Evolutionary conservation across 2,113 vertebrate genomes (phyloP).

Genomic region (Gila orcuttii): DNA sequence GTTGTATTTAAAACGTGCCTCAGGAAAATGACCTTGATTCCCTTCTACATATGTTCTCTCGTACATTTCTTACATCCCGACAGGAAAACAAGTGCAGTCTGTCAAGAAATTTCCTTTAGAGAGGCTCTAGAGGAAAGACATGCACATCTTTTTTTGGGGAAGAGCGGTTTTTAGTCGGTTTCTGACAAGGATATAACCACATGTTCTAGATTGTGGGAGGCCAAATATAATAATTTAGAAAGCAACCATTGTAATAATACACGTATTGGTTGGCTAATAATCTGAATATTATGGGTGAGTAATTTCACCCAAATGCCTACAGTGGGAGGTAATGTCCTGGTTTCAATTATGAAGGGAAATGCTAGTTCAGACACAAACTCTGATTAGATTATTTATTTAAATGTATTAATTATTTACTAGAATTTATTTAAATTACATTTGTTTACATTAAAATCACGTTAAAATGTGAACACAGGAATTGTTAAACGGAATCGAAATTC

Average conservation of each 20-base stretch:
- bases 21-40: slow-evolving; percentile 4
- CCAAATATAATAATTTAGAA: background rate
- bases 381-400: background rate
- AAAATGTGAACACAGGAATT: background rate
- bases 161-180: background rate
- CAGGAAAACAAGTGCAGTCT: background rate
- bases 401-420: background rate
- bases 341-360: background rate
- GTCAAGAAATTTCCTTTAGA: background rate
- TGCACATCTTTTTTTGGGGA: background rate
- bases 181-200: slow-evolving; percentile 1
- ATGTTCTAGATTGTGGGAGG: background rate
- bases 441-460: background rate
- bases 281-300: background rate
- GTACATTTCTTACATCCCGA: background rate
- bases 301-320: background rate
- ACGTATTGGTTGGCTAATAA: background rate
- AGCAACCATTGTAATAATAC: background rate
- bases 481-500: background rate
- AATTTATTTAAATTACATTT: background rate
- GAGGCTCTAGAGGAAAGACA: background rate
- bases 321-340: background rate
- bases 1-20: background rate
- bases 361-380: background rate
- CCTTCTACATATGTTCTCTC: background rate